These are phyloP conservation scores for Aurelia coerulea DNA, from an alignment of 30 jellyfish, hydroid and myxozoan genomes.

Conservation along the genomic window DNA sequence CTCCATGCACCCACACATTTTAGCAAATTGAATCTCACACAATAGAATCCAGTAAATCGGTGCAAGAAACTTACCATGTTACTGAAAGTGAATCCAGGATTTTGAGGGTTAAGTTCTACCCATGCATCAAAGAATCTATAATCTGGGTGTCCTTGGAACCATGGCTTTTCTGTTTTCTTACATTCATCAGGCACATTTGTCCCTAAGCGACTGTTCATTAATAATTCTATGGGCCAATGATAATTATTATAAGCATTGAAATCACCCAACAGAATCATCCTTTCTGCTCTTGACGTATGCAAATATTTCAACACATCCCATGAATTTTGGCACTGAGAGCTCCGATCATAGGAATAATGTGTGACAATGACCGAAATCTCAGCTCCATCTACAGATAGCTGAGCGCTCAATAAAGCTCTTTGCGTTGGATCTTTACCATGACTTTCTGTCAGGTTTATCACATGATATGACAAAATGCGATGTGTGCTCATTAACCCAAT, in stretches of 20 bases:
- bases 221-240: conserved; percentile 73
- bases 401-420: conserved; percentile 77
- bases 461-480: conserved; percentile 54
- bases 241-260: conserved; percentile 66
- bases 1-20: too few species aligned
- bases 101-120: conserved; percentile 35
- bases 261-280: conserved; percentile 75
- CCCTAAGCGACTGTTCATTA: conserved; percentile 52
- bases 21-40: too few species aligned
- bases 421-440: conserved; percentile 49
- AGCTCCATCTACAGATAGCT: conserved; percentile 47
- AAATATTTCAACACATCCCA: conserved; percentile 71
- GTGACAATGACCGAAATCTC: conserved; percentile 66
- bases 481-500: conserved; percentile 79
- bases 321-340: conserved; percentile 75
- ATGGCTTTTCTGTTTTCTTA: conserved; percentile 25
- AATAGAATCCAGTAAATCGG: too few species aligned
- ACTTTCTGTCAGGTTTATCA: conserved; percentile 45
- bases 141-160: conserved; percentile 71
- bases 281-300: conserved; percentile 73
- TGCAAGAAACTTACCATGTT: conserved; percentile 71
- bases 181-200: conserved; percentile 56
- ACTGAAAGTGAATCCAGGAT: conserved; percentile 79
- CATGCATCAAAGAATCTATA: conserved; percentile 82
- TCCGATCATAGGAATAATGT: conserved; percentile 77